A percentile compares a stretch with the other conserved stretches of the same genome.
phyloP scores from a whole-genome alignment of 35 echinoderm and acorn worm species.

The Apostichopus parvimensis region DNA sequence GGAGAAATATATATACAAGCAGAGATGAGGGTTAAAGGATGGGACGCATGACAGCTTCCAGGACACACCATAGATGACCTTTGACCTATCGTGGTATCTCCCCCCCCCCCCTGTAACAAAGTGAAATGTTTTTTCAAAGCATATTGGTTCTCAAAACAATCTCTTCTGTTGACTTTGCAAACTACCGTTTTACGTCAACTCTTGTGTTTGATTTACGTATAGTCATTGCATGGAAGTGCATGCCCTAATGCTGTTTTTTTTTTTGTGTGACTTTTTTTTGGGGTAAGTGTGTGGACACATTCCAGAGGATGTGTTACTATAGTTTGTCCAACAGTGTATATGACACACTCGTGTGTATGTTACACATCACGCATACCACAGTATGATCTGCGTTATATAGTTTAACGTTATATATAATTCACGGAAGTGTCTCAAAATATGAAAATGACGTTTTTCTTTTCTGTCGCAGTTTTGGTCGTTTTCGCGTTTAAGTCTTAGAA shows the following conservation, averaged over 20 bases:
- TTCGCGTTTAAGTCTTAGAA: too few relatives aligned
- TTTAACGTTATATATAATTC: too few relatives aligned
- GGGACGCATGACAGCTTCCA: slow-evolving; percentile 24
- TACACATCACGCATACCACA: too few relatives aligned
- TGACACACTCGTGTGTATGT: too few relatives aligned
- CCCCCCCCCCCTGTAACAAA: neutral
- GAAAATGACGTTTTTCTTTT: too few relatives aligned
- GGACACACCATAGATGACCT: neutral
- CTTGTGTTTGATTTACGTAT: neutral
- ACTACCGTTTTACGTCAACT: slow-evolving; percentile 23
- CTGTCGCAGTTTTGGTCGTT: too few relatives aligned
- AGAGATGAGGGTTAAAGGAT: neutral
- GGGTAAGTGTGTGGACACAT: neutral
- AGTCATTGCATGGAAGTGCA: neutral
- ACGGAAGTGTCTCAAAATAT: too few relatives aligned
- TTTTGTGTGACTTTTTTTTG: neutral
- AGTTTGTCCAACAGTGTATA: too few relatives aligned
- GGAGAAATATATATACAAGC: neutral
- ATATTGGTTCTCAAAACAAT: slow-evolving; percentile 41
- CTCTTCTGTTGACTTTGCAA: slow-evolving; percentile 35
- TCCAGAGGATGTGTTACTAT: too few relatives aligned
- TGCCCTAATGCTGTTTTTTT: neutral
- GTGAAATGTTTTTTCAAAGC: neutral
- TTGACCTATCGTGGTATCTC: neutral
- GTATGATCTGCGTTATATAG: too few relatives aligned